Base-by-base conservation (phyloP, 1,140 invertebrate genomes). In the Brachystomella parvula region DNA sequence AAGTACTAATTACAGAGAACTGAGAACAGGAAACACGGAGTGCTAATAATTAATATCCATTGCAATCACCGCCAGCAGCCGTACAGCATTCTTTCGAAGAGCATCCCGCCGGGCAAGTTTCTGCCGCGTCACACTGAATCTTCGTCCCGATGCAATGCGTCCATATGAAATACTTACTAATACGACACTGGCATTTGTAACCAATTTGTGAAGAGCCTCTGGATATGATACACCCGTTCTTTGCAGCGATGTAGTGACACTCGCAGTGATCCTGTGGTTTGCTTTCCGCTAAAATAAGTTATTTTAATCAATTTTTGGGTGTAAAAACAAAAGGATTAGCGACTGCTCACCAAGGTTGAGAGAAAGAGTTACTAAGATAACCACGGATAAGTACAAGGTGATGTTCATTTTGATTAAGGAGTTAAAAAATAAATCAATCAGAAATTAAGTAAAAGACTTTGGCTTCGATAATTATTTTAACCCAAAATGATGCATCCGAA, bases 251-350 rank as follows among this genome's bases (percentile, higher is more conserved):
- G 30, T 59, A 59, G 30, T 59, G 57, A 31, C 57, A 59, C 57
- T 59, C 57, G 30, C 57, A 59, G 57, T 59, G 57, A 24, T 59
- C 57, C 12, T 59, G 26, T 9, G 57, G 57, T 15, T 59, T 59
- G 21, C 57, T 12, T 9, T 59, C 57, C 3, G 3, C 57, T 59
- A 59, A 17, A 17, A 6, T 17, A 17, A 17, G 9, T 56, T 17
- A 56, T 17, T 26, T 44, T 44, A 44, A 12, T 44, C n/a, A 44
- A 44, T 12, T 12, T 44, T 12, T 44, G 39, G 6, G 19, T 9
- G 19, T 19, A 39, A 39, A 6, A 39, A 19, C 35, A 6, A 39
- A 39, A 39, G 6, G 19, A 39, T 39, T 39, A 6, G 19, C 35
- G 19, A 39, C 35, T n/a, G n/a, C n/a, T n/a, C n/a, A n/a, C n/a